A percentile compares a stretch with the other conserved stretches of the same genome.
These are phyloP conservation scores for Lutraria rhynchaena DNA, from an alignment of 1,140 invertebrate species.

Conservation along the genomic window DNA sequence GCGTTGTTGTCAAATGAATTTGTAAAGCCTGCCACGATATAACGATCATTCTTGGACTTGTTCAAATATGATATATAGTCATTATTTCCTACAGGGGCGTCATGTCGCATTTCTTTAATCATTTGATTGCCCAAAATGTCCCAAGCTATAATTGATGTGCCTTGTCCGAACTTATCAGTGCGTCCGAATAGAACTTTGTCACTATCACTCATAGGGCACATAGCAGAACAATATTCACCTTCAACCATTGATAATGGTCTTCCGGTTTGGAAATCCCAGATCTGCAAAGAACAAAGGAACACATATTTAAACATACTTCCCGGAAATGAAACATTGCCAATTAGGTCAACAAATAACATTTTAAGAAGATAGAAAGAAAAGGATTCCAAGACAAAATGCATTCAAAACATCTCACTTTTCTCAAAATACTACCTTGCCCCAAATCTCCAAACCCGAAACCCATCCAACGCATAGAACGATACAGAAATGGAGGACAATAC, in stretches of 20 bases:
- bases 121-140: constrained; percentile 80
- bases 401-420: too few relatives aligned
- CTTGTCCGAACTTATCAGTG: constrained; percentile 80
- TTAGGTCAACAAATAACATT: too few relatives aligned
- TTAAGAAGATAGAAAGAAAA: too few relatives aligned
- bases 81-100: constrained; percentile 79
- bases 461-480: too few relatives aligned
- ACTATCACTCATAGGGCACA: constrained; percentile 78
- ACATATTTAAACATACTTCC: too few relatives aligned
- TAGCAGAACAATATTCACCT: constrained; percentile 80
- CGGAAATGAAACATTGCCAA: too few relatives aligned
- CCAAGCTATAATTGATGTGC: constrained; percentile 80
- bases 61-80: constrained; percentile 79
- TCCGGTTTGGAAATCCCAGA: constrained; percentile 81
- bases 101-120: constrained; percentile 78
- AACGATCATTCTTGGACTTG: constrained; percentile 78
- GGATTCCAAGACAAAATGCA: too few relatives aligned
- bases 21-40: constrained; percentile 79
- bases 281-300: constrained; percentile 65
- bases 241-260: constrained; percentile 78
- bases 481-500: too few relatives aligned
- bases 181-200: constrained; percentile 79
- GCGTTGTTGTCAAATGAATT: constrained; percentile 80
- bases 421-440: too few relatives aligned
- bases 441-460: too few relatives aligned